Conservation (phyloP, 1,140 invertebrate genomes). For the Armadillidium nasatum region DNA sequence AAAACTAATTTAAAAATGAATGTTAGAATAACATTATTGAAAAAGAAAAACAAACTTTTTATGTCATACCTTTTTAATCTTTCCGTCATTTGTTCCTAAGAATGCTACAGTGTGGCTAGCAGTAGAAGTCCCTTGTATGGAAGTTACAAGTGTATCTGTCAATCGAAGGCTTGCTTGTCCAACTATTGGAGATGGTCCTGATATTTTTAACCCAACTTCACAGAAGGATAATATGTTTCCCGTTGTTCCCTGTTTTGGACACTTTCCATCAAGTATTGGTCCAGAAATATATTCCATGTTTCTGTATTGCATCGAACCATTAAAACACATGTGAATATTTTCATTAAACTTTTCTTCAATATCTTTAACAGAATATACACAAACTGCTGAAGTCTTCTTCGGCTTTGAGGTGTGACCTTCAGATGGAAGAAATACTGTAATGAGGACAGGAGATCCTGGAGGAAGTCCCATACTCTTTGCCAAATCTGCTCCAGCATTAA, state of each 20-base stretch:
- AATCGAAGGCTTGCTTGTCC: conserved; percentile 62
- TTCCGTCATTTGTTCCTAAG: conserved; percentile 72
- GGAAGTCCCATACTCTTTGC: conserved; percentile 72
- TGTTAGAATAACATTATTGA: too few relatives aligned
- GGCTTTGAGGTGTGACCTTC: conserved; percentile 74
- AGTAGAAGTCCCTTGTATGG: conserved; percentile 69
- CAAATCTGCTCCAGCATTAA: conserved; percentile 70
- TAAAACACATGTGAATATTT: conserved; percentile 96
- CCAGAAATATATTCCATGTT: conserved; percentile 92
- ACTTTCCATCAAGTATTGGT: conserved; percentile 80
- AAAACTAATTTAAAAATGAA: too few relatives aligned
- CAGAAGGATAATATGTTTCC: conserved; percentile 89
- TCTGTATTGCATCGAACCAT: conserved; percentile 81
- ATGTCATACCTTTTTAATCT: conserved; percentile 67
- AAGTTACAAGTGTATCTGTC: conserved; percentile 60
- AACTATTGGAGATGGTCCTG: conserved; percentile 74
- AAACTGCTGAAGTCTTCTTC: conserved; percentile 71
- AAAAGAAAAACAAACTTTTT: too few relatives aligned
- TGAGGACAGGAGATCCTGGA: conserved; percentile 68
- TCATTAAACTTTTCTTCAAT: conserved; percentile 90
- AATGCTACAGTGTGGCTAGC: conserved; percentile 87
- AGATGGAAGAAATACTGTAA: conserved; percentile 78
- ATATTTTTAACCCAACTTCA: conserved; percentile 85
- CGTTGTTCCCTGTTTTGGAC: conserved; percentile 64
- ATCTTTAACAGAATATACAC: conserved; percentile 65